These are phyloP conservation scores for Aphelenchoides besseyi DNA, from an alignment of 1,140 invertebrate species.

Conservation along the genomic window DNA sequence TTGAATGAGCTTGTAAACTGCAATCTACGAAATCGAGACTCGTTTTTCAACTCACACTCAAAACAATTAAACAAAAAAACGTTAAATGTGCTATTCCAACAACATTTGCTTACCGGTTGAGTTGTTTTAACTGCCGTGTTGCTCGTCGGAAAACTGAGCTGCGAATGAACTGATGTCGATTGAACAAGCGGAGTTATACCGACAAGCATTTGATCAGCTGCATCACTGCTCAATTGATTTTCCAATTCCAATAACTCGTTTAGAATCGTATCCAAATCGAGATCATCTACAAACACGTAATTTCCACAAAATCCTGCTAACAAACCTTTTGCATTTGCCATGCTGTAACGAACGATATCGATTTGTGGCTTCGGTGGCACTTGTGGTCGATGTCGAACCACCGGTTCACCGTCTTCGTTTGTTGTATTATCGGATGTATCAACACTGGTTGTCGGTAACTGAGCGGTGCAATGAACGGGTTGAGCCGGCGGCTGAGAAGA, in stretches of 20 bases:
- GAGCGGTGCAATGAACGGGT: conserved; percentile 2
- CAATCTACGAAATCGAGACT: too few species aligned
- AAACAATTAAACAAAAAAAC: too few species aligned
- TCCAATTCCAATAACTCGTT: conserved; percentile 44
- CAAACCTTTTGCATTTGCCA: conserved; percentile 53
- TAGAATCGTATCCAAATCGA: conserved; percentile 44
- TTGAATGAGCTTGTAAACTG: too few species aligned
- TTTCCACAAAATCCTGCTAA: background rate
- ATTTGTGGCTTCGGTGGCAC: conserved; percentile 52
- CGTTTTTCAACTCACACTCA: too few species aligned
- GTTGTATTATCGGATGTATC: background rate
- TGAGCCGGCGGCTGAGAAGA: background rate
- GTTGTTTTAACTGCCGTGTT: background rate
- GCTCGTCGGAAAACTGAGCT: background rate
- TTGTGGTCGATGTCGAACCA: conserved; percentile 21
- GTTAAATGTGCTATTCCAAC: too few species aligned
- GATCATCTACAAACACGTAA: background rate
- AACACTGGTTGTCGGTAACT: background rate
- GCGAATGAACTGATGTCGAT: conserved; percentile 9
- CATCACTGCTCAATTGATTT: conserved; percentile 44
- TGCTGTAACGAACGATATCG: conserved; percentile 49
- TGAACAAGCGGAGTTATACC: conserved; percentile 30
- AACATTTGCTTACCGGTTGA: too few species aligned
- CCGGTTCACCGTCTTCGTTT: background rate
- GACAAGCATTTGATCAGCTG: conserved; percentile 40